Percentiles rank a stretch among this genome's conserved stretches.
Evolutionary conservation across 2,113 vertebrate species (phyloP).

Genomic region (Cinclus mexicanus): DNA sequence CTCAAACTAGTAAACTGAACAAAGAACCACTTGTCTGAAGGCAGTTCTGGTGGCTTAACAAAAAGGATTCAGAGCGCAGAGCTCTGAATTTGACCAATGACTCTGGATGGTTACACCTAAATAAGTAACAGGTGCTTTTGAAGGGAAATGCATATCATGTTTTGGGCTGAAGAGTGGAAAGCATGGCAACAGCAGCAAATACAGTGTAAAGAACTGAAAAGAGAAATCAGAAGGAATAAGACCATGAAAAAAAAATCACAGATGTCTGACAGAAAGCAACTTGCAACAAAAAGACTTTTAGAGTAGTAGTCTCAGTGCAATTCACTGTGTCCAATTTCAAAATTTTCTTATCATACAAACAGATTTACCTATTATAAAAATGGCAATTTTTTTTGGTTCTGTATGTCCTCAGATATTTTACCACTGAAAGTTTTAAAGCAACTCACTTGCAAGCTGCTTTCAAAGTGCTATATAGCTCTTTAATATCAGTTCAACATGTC

Average conservation of each 20-base stretch:
- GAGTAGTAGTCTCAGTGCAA: neutral
- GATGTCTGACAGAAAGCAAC: neutral
- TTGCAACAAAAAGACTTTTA: neutral
- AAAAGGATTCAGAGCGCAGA: neutral
- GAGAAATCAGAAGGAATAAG: neutral
- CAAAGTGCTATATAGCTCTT: neutral
- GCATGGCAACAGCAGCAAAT: constrained; percentile 31
- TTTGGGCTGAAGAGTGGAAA: neutral
- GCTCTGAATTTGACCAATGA: neutral
- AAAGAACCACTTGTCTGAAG: neutral
- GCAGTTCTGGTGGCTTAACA: neutral
- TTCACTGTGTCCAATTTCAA: neutral
- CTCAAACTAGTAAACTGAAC: neutral
- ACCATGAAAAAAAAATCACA: neutral
- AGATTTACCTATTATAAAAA: neutral
- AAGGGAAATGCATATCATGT: neutral
- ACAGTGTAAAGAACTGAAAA: constrained; percentile 21
- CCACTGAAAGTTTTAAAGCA: neutral
- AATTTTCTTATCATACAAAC: neutral
- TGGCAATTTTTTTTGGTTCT: neutral
- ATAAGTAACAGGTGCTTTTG: neutral
- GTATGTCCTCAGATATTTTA: neutral
- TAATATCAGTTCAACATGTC: neutral
- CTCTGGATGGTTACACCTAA: neutral
- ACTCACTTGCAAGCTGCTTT: neutral